These are phyloP conservation scores for Galerucella nymphaeae DNA, from an alignment of 2,888 invertebrate species.

Conservation along the genomic window DNA sequence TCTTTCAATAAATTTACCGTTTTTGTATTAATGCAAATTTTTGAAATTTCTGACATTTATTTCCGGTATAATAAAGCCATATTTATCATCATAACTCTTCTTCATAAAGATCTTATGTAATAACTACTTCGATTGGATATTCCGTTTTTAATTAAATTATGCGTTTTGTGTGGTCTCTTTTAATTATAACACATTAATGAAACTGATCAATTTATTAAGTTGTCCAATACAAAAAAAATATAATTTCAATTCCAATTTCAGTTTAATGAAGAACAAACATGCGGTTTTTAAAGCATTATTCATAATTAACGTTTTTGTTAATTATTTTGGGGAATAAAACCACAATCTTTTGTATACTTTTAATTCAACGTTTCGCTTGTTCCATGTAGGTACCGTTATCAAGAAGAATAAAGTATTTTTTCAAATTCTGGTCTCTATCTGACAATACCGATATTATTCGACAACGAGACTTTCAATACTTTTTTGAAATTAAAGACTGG, in stretches of 20 bases:
- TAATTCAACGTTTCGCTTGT: no score
- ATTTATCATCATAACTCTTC: neutral
- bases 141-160: slow-evolving; percentile 7
- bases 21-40: no score
- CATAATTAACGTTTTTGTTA: neutral
- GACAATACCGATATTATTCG: no score
- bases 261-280: neutral
- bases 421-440: no score
- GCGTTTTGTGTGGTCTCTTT: slow-evolving; percentile 2
- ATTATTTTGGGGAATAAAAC: no score
- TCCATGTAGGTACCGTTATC: no score
- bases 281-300: neutral
- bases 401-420: no score
- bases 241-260: neutral
- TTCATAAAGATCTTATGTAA: neutral
- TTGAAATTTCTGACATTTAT: no score
- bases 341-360: no score
- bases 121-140: neutral
- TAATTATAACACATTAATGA: slow-evolving; percentile 5
- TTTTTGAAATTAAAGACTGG: no score
- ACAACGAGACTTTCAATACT: no score
- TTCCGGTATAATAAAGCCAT: neutral
- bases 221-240: neutral
- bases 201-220: neutral
- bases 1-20: no score